Base-by-base conservation (phyloP, 1,140 invertebrate genomes). In the Heliothis subflexa region DNA sequence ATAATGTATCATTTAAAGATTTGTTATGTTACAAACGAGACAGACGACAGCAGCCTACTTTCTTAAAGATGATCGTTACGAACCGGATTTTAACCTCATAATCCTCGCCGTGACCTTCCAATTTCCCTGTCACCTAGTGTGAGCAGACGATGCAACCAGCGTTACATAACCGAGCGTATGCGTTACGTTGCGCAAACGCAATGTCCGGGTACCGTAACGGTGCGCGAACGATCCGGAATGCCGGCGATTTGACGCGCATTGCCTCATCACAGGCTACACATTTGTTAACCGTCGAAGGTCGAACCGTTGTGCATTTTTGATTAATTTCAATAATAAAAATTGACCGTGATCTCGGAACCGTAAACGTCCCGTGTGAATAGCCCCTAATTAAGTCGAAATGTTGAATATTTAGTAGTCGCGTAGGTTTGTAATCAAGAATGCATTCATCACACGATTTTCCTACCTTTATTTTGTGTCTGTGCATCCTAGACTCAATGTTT, bases 121-220 rank as follows among this genome's bases (percentile, higher is more conserved):
- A 68, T 28, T 59, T 62, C 18, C 57, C 21, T 21, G 54, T 28
- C 81, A 28, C 79, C 54, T 83, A 80, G 86, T 91, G 88, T 90
- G 83, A 50, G 45, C 61, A 25, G 61, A 73, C 76, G 85, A 78
- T 84, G 83, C 86, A 82, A 70, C 78, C 72, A 61, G 52, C 33
- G 79, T 93, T 93, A 89, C 91, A 91, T 93, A 90, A 93, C 40
- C 59, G 49, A 80, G 84, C 86, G 85, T 89, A 91, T 92, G 91
- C 88, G 87, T 86, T 87, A 76, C 18, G 83, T 92, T 92, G 88
- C 90, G 90, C 90, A 93, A 93, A 81, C 86, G 78, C 83, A 78
- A 77, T 68, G 88, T 92, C 89, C 91, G 91, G 90, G 89, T 89
- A 83, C 83, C 84, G 88, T 93, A 93, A 93, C 91, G 90, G 89